Evolutionary conservation across 2,888 invertebrate species (phyloP), one percentile per base, ranked within the genome.

Genomic region (Heliconius ismenius): DNA sequence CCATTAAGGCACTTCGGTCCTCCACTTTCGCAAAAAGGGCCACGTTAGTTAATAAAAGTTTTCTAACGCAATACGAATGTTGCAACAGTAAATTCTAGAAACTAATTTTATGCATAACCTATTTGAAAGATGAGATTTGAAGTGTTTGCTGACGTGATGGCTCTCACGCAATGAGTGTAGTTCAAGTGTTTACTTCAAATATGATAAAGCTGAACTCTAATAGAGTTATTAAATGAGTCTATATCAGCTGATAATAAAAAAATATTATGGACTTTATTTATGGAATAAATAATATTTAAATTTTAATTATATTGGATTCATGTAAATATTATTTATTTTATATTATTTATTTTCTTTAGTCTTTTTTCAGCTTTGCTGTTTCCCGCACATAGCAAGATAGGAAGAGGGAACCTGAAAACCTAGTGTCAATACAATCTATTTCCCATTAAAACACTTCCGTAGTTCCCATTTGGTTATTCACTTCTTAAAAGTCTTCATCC

Each of bases 81-180:
- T 54, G 11, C 28, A 32, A 70, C 28, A n/a, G n/a, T 32, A 58
- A 54, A n/a, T 58, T 54, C 70, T 32, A 32, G 58, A 58, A 70
- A 70, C 58, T 70, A 70, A 70, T 70, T 36, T 70, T n/a, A 58
- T 32, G 70, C 58, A 54, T 70, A 54, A 70, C 32, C 58, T 70
- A 32, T 67, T 13, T 67, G 24, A 43, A n/a, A 58, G 32, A 32
- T 70, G 70, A 70, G 70, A 9, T 70, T 58, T 54, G 58, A 58
- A 54, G 54, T 58, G 54, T 70, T 54, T 32, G 39, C 69, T 70
- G 54, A 70, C 69, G 54, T 70, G 69, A 58, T 70, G 70, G 32
- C 32, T 70, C 70, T 32, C 32, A 15, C 21, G 58, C 18, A 54
- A 28, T 28, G 13, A 54, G 21, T 32, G 18, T 69, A 69, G n/a